Evolutionary conservation across 2,797 vertebrate species (phyloP).

Genomic region (Cichlasoma orientale): DNA sequence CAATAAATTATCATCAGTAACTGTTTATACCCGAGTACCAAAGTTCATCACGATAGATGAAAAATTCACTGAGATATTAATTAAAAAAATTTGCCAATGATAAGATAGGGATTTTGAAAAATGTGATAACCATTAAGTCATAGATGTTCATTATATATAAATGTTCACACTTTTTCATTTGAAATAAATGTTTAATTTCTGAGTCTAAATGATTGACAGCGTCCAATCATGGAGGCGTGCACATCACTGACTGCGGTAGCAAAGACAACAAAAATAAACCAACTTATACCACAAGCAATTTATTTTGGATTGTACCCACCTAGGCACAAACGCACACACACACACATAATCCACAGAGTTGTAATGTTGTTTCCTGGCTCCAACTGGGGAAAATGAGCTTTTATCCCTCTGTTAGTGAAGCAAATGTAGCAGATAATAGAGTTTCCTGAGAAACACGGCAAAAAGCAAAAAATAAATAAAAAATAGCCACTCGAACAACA

Average conservation of each 20-base stretch:
- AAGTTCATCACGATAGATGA: too few relatives aligned
- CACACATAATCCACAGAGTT: neutral
- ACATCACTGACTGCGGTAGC: conserved; percentile 4
- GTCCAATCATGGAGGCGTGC: neutral
- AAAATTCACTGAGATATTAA: too few relatives aligned
- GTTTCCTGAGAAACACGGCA: conserved; percentile 22
- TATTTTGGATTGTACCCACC: neutral
- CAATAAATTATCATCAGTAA: too few relatives aligned
- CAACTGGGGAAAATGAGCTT: conserved; percentile 39
- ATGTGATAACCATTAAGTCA: too few relatives aligned
- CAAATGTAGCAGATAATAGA: conserved; percentile 59
- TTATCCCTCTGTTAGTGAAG: conserved; percentile 41
- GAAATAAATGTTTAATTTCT: neutral
- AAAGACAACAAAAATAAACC: neutral
- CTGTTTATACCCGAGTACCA: too few relatives aligned
- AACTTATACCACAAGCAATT: conserved; percentile 11
- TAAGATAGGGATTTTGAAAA: too few relatives aligned
- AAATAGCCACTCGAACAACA: conserved; percentile 19
- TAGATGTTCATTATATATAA: neutral
- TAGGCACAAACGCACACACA: neutral
- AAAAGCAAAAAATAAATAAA: neutral
- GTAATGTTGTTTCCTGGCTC: neutral
- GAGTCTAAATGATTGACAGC: neutral
- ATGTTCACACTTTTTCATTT: neutral
- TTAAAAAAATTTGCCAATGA: too few relatives aligned